phyloP scores from a whole-genome alignment of 2,113 vertebrate genomes.

The Azemiops feae region DNA sequence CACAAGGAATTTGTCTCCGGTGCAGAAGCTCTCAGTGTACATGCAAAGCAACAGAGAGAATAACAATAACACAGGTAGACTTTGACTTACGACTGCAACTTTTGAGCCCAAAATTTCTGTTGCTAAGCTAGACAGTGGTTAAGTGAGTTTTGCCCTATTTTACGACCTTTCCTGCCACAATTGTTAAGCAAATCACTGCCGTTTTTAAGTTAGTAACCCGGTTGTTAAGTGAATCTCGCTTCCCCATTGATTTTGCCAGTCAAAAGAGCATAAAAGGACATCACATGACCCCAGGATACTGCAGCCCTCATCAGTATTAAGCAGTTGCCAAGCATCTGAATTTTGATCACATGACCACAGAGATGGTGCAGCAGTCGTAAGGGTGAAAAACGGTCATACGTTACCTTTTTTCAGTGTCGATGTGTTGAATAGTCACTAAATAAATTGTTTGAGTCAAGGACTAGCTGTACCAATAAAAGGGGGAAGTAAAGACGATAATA shows the following conservation, averaged over 20 bases:
- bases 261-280: not conserved
- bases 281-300: not conserved
- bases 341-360: not conserved
- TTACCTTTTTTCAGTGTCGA: not conserved
- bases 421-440: not conserved
- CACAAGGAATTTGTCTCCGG: too few relatives aligned
- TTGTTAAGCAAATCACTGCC: not conserved
- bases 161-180: too few relatives aligned
- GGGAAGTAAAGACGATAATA: too few relatives aligned
- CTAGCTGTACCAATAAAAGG: not conserved
- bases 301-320: not conserved
- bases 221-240: not conserved
- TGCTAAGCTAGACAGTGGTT: too few relatives aligned
- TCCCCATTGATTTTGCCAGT: not conserved
- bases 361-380: not conserved
- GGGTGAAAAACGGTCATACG: not conserved
- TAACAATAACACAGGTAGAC: too few relatives aligned
- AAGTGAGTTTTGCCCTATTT: not conserved
- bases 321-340: not conserved
- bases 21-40: too few relatives aligned
- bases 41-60: too few relatives aligned
- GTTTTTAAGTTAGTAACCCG: too few relatives aligned
- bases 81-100: not conserved
- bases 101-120: not conserved
- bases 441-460: not conserved